Base-by-base conservation (phyloP, 2,888 invertebrate species). In the Orthonychiurus folsomi region DNA sequence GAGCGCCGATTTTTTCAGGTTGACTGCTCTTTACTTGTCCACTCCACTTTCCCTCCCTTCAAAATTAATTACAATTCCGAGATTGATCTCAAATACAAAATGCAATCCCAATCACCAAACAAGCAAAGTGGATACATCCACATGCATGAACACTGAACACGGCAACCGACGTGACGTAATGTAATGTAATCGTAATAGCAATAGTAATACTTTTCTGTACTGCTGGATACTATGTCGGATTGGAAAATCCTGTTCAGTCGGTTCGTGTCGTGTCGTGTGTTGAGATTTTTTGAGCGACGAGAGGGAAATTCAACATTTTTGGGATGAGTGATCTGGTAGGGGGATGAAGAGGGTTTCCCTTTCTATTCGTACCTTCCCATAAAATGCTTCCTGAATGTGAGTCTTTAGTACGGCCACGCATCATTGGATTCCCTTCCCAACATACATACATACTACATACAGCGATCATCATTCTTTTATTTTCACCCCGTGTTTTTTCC, bases 1-100 rank as follows among this genome's bases (percentile, higher is more conserved):
- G 62, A 26, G 20, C 5, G 25, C 47, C 63, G 71, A 71, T 71
- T 71, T 71, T n/a, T 71, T 71, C 68, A 71, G 71, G 71, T 71
- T 69, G 68, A 68, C 61, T 71, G 71, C 62, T 66, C 65, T 67
- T 69, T 67, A 68, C 65, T 69, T 37, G 37, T 37, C 37, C 37
- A 37, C 37, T 37, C n/a, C n/a, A n/a, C n/a, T n/a, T n/a, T n/a
- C n/a, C n/a, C n/a, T n/a, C n/a, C 15, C 15, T 15, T 15, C 15
- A 37, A 37, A 37, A 37, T 37, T 37, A 37, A 37, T 37, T 37
- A 37, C 37, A 37, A n/a, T n/a, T n/a, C n/a, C n/a, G n/a, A n/a
- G n/a, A n/a, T n/a, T n/a, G n/a, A n/a, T n/a, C n/a, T n/a, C n/a
- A 20, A 56, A 48, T 58, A n/a, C n/a, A n/a, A n/a, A n/a, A n/a